Evolutionary conservation across 2,113 vertebrate genomes (phyloP), one percentile per base, ranked within the genome.

Genomic region (Lagopus muta): DNA sequence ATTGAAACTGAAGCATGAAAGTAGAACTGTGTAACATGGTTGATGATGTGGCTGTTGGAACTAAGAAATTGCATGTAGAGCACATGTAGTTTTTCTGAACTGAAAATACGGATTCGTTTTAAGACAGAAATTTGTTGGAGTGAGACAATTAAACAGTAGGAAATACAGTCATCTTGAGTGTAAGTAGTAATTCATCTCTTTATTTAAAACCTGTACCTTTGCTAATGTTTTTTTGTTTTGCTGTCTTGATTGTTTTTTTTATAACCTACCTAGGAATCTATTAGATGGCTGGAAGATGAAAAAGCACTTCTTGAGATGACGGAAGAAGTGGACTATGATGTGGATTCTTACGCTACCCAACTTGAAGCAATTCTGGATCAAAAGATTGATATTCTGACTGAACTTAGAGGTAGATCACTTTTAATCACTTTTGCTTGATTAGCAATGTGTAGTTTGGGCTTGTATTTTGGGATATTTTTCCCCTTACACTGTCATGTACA

Each of bases 321-420:
- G 6, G 99, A 99, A 97, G 99, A 99, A 97, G 99, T 99, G 18
- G 99, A 99, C 93, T 99, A 99, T 64, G 99, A 99, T 82, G 99
- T 99, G 14, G 99, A 99, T 88, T 98, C 99, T 7, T 99, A 99
- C 0, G 99, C 99, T 64, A 99, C 99, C 40, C 99, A 99, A 77
- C 99, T 99, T 52, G 99, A 99, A 97, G 98, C 98, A 89, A 99
- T 99, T 96, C 97, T 99, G 94, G 99, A 99, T 60, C 99, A 99
- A 96, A 99, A 99, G 98, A 99, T 99, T 80, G 99, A 99, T 78
- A 98, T 99, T 93, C 98, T 99, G 82, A 99, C 98, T 0, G 99
- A 99, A 97, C 98, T 99, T 61, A 97, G 99, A 98, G 99, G 99
- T 99, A 98, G 96, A 76, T 22, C 82, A 70, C 62, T 90, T 88